A percentile compares a stretch with the other conserved stretches of the same genome.
phyloP scores from a whole-genome alignment of 1,140 invertebrate genomes.

The Lysiphlebus fabarum region DNA sequence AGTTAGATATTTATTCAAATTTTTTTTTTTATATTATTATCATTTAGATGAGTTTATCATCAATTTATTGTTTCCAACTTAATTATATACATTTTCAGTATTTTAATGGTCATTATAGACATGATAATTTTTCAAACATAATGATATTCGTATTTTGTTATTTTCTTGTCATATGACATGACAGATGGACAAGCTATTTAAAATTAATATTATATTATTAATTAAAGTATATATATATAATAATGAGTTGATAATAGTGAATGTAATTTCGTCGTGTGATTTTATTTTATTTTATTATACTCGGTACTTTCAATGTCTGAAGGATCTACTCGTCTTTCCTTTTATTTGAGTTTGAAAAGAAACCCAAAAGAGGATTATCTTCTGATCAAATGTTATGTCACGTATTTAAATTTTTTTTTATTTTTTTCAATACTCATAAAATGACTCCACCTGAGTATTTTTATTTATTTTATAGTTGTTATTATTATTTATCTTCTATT shows the following conservation, averaged over 20 bases:
- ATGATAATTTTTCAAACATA: too few relatives aligned
- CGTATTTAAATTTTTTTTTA: constrained; percentile 27
- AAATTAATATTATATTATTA: background rate
- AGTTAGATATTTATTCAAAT: too few relatives aligned
- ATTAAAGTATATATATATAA: too few relatives aligned
- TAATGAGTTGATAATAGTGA: too few relatives aligned
- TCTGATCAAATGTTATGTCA: constrained; percentile 37
- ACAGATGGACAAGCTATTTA: constrained; percentile 2
- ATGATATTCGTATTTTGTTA: too few relatives aligned
- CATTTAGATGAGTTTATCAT: too few relatives aligned
- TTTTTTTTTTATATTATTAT: too few relatives aligned
- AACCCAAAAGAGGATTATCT: constrained; percentile 35
- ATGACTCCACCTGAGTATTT: constrained; percentile 37
- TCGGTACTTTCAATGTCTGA: background rate
- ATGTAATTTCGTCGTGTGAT: background rate
- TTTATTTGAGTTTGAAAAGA: constrained; percentile 8
- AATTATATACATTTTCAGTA: too few relatives aligned
- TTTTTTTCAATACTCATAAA: constrained; percentile 20
- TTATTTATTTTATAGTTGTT: constrained; percentile 3
- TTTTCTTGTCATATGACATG: background rate
- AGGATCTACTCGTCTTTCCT: constrained; percentile 1
- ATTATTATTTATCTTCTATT: constrained; percentile 1
- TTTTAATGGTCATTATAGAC: too few relatives aligned
- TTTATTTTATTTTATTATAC: background rate
- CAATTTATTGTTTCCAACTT: too few relatives aligned